Conservation (phyloP, 2,888 invertebrate genomes). For the Trachelus troglodyta region DNA sequence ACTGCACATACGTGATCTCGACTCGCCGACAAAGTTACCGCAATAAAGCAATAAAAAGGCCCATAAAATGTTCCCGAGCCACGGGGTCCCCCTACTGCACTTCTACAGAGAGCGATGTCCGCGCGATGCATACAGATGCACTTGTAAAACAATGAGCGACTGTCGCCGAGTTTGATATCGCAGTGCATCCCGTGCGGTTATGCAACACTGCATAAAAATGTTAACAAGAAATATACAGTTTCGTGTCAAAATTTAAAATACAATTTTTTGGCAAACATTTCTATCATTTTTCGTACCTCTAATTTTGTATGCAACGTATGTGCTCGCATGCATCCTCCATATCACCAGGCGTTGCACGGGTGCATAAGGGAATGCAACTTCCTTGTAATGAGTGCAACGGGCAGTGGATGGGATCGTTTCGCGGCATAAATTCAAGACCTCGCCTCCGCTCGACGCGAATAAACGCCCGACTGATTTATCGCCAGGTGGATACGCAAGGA, state of each 20-base stretch:
- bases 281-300: no score
- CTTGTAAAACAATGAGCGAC: no score
- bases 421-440: conserved; percentile 4
- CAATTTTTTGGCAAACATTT: no score
- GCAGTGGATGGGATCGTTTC: conserved; percentile 1
- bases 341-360: not conserved
- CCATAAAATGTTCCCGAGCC: conserved; percentile 5
- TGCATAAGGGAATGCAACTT: not conserved
- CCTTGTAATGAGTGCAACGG: not conserved
- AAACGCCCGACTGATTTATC: conserved; percentile 2
- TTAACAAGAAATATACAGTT: no score
- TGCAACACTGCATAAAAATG: no score
- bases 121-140: conserved; percentile 3
- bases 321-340: not conserved
- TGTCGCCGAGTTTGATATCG: no score
- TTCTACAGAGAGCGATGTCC: not conserved
- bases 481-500: no score
- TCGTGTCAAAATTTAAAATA: no score
- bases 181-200: no score
- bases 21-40: conserved; percentile 33
- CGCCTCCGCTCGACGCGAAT: not conserved
- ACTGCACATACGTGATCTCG: no score
- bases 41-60: conserved; percentile 28
- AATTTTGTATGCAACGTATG: not conserved
- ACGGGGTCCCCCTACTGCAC: not conserved